Percentiles rank a stretch among this genome's conserved stretches.
phyloP scores from a whole-genome alignment of 2,888 invertebrate genomes.

The Patella depressa region DNA sequence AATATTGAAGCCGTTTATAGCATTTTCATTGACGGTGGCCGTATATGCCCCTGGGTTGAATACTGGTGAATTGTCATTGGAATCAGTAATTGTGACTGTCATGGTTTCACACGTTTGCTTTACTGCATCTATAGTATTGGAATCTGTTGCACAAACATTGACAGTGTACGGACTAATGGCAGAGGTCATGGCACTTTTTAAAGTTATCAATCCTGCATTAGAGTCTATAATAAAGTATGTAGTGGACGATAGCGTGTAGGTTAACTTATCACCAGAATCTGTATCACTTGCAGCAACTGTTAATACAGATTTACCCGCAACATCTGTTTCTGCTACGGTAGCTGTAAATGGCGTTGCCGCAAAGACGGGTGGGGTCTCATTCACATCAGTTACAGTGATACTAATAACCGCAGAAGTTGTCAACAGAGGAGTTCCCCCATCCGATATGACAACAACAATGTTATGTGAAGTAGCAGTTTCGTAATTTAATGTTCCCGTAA shows the following conservation, averaged over 20 bases:
- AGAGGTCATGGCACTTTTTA: slow-evolving; percentile 34
- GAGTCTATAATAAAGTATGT: slow-evolving; percentile 38
- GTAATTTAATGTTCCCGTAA: slow-evolving; percentile 50
- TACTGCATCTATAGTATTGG: slow-evolving; percentile 24
- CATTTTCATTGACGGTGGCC: slow-evolving; percentile 45
- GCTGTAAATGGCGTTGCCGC: slow-evolving; percentile 29
- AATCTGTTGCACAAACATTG: slow-evolving; percentile 37
- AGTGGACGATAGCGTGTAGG: slow-evolving; percentile 39
- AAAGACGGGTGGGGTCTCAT: slow-evolving; percentile 57
- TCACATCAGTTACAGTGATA: slow-evolving; percentile 50
- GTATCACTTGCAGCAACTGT: slow-evolving; percentile 46
- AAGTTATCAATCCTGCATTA: slow-evolving; percentile 29
- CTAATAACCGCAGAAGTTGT: slow-evolving; percentile 46
- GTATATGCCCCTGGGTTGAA: slow-evolving; percentile 53
- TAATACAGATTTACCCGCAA: slow-evolving; percentile 38
- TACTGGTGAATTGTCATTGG: slow-evolving; percentile 58
- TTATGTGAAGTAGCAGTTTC: slow-evolving; percentile 42
- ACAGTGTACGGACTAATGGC: slow-evolving; percentile 21
- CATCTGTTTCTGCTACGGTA: slow-evolving; percentile 35
- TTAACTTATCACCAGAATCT: slow-evolving; percentile 44
- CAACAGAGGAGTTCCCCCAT: slow-evolving; percentile 42
- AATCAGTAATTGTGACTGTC: slow-evolving; percentile 52
- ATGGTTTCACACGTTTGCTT: slow-evolving; percentile 38
- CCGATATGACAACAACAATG: slow-evolving; percentile 47
- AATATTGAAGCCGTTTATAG: slow-evolving; percentile 35